Evolutionary conservation across 37 sponge, comb jelly and placozoan species (phyloP).

Genomic region (Cliona cf. orientalis): DNA sequence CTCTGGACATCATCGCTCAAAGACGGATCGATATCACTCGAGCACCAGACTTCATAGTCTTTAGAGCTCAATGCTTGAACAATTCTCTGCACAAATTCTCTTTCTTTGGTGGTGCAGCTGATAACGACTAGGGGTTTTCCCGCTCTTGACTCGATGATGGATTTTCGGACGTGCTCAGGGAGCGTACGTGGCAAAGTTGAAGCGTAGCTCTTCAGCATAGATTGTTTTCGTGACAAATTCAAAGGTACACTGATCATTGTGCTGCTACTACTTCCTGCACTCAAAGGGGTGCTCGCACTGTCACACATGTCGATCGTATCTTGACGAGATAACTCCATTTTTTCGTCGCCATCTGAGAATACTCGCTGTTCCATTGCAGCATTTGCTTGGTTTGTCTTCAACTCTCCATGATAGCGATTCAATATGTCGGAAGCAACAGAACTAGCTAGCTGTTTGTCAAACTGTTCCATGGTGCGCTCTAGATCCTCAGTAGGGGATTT

Average conservation of each 20-base stretch:
- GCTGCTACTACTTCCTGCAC: background rate
- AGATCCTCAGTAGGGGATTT: too few relatives aligned
- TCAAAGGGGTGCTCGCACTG: background rate
- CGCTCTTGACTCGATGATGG: slow-evolving; percentile 46
- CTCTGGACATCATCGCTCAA: background rate
- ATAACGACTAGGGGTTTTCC: slow-evolving; percentile 71
- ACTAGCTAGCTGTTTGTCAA: background rate
- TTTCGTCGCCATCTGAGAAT: background rate
- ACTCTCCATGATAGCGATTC: background rate
- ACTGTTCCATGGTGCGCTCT: too few relatives aligned
- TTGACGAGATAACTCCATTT: background rate
- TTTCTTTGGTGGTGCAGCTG: slow-evolving; percentile 36
- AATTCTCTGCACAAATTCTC: slow-evolving; percentile 24
- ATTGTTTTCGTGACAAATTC: background rate
- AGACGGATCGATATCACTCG: slow-evolving; percentile 1
- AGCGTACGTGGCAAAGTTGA: slow-evolving; percentile 34
- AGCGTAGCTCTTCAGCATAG: slow-evolving; percentile 48
- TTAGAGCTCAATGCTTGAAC: slow-evolving; percentile 11
- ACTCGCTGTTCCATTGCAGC: background rate
- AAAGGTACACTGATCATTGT: too few relatives aligned
- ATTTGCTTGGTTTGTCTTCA: background rate
- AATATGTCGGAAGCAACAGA: too few relatives aligned
- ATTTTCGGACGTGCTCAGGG: slow-evolving; percentile 4
- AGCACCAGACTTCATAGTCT: slow-evolving; percentile 64
- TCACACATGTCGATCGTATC: background rate